Evolutionary conservation across 2,888 invertebrate species (phyloP).

Genomic region (Zonitis immaculata): DNA sequence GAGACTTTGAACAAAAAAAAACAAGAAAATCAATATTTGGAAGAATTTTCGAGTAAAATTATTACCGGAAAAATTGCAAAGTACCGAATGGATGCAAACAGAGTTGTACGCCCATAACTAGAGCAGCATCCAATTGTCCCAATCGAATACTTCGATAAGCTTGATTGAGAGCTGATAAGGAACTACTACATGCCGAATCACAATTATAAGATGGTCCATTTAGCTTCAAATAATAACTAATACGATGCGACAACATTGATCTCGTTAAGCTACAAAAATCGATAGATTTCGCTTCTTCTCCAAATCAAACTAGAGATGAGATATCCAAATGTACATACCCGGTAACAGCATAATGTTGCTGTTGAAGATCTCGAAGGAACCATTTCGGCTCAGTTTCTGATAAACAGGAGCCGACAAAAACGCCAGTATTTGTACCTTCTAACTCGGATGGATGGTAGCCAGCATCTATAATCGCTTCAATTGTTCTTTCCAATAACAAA

Average conservation of each 20-base stretch:
- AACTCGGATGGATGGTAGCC: slow-evolving; percentile 65
- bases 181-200: slow-evolving; percentile 97
- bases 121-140: slow-evolving; percentile 73
- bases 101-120: slow-evolving; percentile 85
- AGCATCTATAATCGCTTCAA: slow-evolving; percentile 60
- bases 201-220: slow-evolving; percentile 87
- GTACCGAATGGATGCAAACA: slow-evolving; percentile 85
- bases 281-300: too few relatives aligned
- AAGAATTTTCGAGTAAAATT: background rate
- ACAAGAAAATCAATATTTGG: background rate
- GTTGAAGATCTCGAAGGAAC: slow-evolving; percentile 65
- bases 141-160: slow-evolving; percentile 71
- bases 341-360: slow-evolving; percentile 52
- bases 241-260: slow-evolving; percentile 86
- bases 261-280: too few relatives aligned
- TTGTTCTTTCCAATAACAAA: slow-evolving; percentile 56
- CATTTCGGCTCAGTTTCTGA: slow-evolving; percentile 73
- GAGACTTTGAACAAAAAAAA: slow-evolving; percentile 48
- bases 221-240: slow-evolving; percentile 83
- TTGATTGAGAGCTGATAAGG: slow-evolving; percentile 80
- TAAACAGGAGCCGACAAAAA: slow-evolving; percentile 73
- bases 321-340: too few relatives aligned
- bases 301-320: too few relatives aligned
- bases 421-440: slow-evolving; percentile 70
- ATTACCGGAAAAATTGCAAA: slow-evolving; percentile 74